Base-by-base conservation (phyloP, 2,797 vertebrate genomes). In the Lepus townsendii region DNA sequence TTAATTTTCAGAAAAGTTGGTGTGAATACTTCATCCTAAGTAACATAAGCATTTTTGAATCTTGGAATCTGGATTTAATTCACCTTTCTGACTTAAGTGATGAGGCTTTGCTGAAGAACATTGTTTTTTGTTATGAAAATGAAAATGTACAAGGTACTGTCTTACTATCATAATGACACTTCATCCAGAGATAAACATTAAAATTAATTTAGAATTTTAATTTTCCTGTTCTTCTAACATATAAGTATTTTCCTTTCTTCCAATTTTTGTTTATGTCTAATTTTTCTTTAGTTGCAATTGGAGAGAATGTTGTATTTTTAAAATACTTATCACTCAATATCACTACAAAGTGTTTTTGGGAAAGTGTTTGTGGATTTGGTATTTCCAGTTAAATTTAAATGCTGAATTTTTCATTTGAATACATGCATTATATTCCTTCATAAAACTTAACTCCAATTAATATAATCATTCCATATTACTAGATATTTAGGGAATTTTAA, bases 61-160 rank as follows among this genome's bases (percentile, higher is more conserved):
- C 35, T 42, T 88, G 87, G 96, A 95, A 94, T 32, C 30, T 96
- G 88, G 94, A 95, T 96, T 98, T 98, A 92, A 95, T 73, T 94
- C 60, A 97, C 80, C 83, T 98, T 90, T 96, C 94, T 42, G 98
- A 98, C 91, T 93, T 98, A 96, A 96, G 19, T 93, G 98, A 98
- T 97, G 83, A 94, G 60, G 76, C 96, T 86, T 93, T 98, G 68
- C 95, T 97, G 92, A 97, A 97, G 95, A 98, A 98, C 87, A 97
- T 98, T 93, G 95, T 91, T 72, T 97, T 97, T 95, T 98, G 97
- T 89, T 98, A 92, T 95, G 97, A 97, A 97, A 95, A 90, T 79
- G 97, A 98, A 95, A 93, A 90, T 38, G 13, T 38, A 24, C 60
- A 95, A 97, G 98, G 98, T 98, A 98, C 63, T 32, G 62, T 5